Evolutionary conservation across 92 coral and sea anemone species (phyloP), one percentile per base, ranked within the genome.

Genomic region (Palythoa grandiflora): DNA sequence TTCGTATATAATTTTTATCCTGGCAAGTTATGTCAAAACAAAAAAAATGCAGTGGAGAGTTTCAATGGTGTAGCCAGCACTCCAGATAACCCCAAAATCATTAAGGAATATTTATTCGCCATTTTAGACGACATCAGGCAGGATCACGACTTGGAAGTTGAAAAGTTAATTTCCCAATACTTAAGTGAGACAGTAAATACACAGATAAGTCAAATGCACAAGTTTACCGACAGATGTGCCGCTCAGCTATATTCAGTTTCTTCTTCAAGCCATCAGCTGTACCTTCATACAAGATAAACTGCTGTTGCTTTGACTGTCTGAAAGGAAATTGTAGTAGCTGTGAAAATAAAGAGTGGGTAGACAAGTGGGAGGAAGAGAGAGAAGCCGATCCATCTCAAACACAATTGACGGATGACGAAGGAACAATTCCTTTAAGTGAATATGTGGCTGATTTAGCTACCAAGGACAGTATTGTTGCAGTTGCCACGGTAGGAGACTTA

Each of bases 301-400:
- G 63, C 63, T 57, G 15, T 57, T 57, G 63, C 63, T 57, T 57
- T 57, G 0, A 2, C 2, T 57, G 63, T 57, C 63, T 57, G 63
- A 3, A 57, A 57, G 63, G 12, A 11, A 57, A 57, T 57, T 57
- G 1, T 57, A 57, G 63, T 57, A 57, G 63, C 15, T 57, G 63
- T 12, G 63, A 57, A 11, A 57, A 57, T 57, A 57, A 57, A 11
- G 63, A 57, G 15, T 7, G 7, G 63, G 15, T 57, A 57, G 11
- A 54, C 60, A 28, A 6, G 59, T 75, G 79, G 79, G 59, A 75
- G 44, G 79, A 75, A 47, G 37, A 47, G 79, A 75, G 79, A 75
- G 79, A 75, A 40, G 36, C 59, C 3, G 37, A 50, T 38, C 57
- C 53, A 16, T 47, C 79, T n/a, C 53, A 37, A 75, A 75, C 79